Base-by-base conservation (phyloP, 1,140 invertebrate genomes). In the Neelides sp. region DNA sequence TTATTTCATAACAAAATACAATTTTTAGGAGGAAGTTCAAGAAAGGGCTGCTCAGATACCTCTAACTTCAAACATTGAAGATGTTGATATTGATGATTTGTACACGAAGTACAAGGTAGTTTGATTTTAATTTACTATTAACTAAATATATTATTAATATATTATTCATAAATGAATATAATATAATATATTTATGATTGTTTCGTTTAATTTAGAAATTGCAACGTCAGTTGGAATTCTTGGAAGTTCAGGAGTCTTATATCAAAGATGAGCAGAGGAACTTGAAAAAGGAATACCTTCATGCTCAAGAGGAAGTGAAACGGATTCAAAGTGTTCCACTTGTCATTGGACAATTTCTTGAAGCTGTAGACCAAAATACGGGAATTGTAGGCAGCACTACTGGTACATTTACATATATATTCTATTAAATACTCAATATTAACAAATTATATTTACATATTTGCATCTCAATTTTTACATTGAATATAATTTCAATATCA, bases 221-320 rank as follows among this genome's bases (percentile, higher is more conserved):
- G 2, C 86, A 95, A 71, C 76, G 85, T 56, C 90, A 94, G 68
- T 67, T 97, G n/a, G 90, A 96, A 68, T 96, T 96, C 69, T 71
- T 97, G 2, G 83, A 93, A 68, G 93, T 97, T 13, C 93, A 96
- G 75, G 93, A 97, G 72, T 91, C 95, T 63, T 97, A 97, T 64
- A 94, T 97, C 40, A 98, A 98, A 71, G 89, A 96, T 78, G 93
- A 98, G 67, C 92, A 94, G 65, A 80, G 91, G 40, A 97, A 97
- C 70, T 71, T 98, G 28, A 96, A 97, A 64, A 97, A 97, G 62
- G 93, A 97, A 69, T 93, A 95, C 64, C 70, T 96, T 1, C 92
- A 98, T 73, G 93, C 93, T 26, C 92, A 98, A 69, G 92, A 97
- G 70, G 92, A 89, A 74, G 90, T 97, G 1, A 97, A 97, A 67